Evolutionary conservation across 2,113 vertebrate genomes (phyloP).

Genomic region (Engraulis encrasicolus): DNA sequence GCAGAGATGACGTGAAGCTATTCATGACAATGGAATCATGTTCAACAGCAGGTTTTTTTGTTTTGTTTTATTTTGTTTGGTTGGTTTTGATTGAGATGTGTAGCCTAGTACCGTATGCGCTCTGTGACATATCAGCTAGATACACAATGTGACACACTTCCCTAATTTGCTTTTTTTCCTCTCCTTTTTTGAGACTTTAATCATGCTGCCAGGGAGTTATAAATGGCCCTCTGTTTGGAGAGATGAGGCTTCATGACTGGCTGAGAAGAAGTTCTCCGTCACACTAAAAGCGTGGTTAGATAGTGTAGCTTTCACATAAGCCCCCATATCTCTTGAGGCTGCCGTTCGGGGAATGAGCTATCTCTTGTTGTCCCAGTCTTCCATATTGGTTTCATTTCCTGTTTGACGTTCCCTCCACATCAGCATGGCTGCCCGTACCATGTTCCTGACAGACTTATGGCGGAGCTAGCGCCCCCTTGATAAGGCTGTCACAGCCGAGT

Average conservation of each 20-base stretch:
- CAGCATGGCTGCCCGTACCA: background rate
- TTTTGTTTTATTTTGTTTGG: too few relatives aligned
- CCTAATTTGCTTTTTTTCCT: background rate
- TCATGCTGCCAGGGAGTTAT: background rate
- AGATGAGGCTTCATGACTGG: background rate
- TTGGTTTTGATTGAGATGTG: too few relatives aligned
- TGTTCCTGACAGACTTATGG: conserved; percentile 9
- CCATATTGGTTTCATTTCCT: background rate
- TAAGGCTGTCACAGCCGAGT: conserved; percentile 8
- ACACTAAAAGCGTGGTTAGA: background rate
- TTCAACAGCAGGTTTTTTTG: too few relatives aligned
- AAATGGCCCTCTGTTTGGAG: background rate
- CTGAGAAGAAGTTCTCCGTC: background rate
- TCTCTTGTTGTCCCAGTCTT: background rate
- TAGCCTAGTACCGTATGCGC: background rate
- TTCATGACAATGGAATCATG: background rate
- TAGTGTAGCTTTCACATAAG: background rate
- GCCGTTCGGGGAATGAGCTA: background rate
- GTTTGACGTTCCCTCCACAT: background rate
- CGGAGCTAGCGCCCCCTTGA: background rate
- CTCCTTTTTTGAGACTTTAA: background rate
- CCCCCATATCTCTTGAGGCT: background rate
- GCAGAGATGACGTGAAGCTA: background rate
- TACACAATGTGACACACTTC: background rate
- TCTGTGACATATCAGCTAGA: background rate